phyloP scores from a whole-genome alignment of 2,797 vertebrate species.

The Varecia variegata region DNA sequence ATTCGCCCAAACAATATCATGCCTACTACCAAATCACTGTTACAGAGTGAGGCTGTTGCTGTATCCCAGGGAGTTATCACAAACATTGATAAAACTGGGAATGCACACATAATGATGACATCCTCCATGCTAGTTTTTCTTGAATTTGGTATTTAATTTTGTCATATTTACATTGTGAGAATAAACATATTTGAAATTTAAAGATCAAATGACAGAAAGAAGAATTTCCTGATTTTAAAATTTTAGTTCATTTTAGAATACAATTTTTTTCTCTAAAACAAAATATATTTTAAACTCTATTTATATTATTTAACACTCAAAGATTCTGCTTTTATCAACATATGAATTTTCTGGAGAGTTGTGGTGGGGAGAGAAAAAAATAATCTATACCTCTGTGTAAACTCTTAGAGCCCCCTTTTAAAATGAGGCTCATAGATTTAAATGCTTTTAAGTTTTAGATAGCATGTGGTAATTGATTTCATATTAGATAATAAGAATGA shows the following conservation, averaged over 20 bases:
- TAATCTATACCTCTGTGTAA: background rate
- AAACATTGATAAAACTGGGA: background rate
- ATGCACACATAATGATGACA: background rate
- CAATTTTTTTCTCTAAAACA: background rate
- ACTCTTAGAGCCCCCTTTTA: background rate
- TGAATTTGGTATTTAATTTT: background rate
- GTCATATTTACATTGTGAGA: background rate
- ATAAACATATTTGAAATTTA: background rate
- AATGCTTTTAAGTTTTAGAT: background rate
- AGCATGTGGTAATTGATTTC: background rate
- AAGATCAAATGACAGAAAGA: background rate
- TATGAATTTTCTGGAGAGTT: background rate
- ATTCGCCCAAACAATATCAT: background rate
- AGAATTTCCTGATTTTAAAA: background rate
- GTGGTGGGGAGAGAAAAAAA: background rate
- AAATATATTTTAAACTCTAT: background rate
- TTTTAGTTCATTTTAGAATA: background rate
- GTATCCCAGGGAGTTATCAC: background rate
- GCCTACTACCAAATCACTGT: background rate
- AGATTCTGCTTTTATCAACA: background rate
- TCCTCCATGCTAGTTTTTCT: background rate
- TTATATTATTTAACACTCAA: background rate
- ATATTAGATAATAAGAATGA: background rate
- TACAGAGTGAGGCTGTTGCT: background rate
- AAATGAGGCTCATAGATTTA: background rate